Evolutionary conservation across 2,888 invertebrate genomes (phyloP).

Genomic region (Agapostemon virescens): DNA sequence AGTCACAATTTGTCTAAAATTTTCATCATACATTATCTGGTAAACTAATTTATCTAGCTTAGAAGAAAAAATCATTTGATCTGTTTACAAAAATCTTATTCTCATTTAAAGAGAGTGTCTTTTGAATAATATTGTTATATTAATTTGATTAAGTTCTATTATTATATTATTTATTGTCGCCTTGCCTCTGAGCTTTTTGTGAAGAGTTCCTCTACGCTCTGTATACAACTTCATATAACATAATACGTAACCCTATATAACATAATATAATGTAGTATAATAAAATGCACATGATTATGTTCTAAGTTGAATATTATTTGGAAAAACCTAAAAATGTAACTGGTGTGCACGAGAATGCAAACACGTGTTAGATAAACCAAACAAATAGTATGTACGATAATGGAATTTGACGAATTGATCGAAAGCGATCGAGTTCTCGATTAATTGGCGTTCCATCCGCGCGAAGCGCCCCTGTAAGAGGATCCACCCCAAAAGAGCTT

Average conservation of each 20-base stretch:
- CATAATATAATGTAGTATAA: too few species aligned
- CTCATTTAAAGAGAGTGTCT: not conserved
- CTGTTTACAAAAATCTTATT: not conserved
- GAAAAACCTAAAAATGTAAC: not conserved
- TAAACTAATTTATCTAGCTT: not conserved
- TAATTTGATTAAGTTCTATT: not conserved
- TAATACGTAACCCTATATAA: too few species aligned
- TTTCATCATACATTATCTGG: not conserved
- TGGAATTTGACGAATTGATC: not conserved
- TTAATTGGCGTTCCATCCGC: slow-evolving; percentile 40
- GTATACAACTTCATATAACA: too few species aligned
- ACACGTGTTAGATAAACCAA: not conserved
- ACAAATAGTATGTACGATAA: not conserved
- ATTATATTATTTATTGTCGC: too few species aligned
- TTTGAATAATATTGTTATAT: not conserved
- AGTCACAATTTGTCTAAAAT: not conserved
- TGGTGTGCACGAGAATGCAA: not conserved
- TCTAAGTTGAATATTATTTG: not conserved
- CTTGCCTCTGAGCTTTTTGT: too few species aligned
- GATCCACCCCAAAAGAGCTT: slow-evolving; percentile 49
- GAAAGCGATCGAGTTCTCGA: slow-evolving; percentile 31
- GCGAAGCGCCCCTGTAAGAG: slow-evolving; percentile 38
- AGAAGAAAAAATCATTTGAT: not conserved
- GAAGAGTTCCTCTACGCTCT: too few species aligned
- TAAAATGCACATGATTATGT: not conserved